A percentile compares a stretch with the other conserved stretches of the same genome.
These are phyloP conservation scores for Tursiops truncatus DNA, from an alignment of 2,113 vertebrate genomes.

Conservation along the genomic window DNA sequence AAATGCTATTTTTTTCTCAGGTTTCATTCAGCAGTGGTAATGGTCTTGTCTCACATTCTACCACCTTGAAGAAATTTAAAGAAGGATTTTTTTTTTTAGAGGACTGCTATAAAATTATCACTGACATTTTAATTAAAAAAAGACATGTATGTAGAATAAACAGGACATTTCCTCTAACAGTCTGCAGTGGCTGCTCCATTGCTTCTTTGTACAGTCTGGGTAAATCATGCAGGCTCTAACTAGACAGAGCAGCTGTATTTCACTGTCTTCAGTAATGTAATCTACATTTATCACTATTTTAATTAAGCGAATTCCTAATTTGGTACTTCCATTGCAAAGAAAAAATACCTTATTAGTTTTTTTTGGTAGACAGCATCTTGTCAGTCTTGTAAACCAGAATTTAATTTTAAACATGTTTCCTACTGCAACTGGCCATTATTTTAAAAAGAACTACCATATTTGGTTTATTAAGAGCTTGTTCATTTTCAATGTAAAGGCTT, in stretches of 20 bases:
- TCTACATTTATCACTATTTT: conserved; percentile 80
- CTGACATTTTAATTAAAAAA: conserved; percentile 80
- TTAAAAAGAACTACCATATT: conserved; percentile 37
- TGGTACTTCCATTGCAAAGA: conserved; percentile 74
- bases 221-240: conserved; percentile 78
- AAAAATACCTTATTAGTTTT: conserved; percentile 72
- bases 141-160: conserved; percentile 78
- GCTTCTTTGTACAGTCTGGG: conserved; percentile 71
- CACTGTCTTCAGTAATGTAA: conserved; percentile 75
- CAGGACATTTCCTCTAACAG: conserved; percentile 64
- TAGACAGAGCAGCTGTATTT: conserved; percentile 78
- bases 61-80: conserved; percentile 71
- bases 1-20: conserved; percentile 42
- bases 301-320: conserved; percentile 82
- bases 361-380: conserved; percentile 55
- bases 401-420: conserved; percentile 71
- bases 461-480: conserved; percentile 55
- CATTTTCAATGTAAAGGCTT: conserved; percentile 11
- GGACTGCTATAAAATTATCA: conserved; percentile 74
- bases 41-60: conserved; percentile 68
- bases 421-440: conserved; percentile 44
- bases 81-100: conserved; percentile 65
- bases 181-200: conserved; percentile 68
- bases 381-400: conserved; percentile 51
- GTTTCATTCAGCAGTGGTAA: conserved; percentile 60